phyloP scores from a whole-genome alignment of 2,797 vertebrate species.

The Diglossa cyanea region DNA sequence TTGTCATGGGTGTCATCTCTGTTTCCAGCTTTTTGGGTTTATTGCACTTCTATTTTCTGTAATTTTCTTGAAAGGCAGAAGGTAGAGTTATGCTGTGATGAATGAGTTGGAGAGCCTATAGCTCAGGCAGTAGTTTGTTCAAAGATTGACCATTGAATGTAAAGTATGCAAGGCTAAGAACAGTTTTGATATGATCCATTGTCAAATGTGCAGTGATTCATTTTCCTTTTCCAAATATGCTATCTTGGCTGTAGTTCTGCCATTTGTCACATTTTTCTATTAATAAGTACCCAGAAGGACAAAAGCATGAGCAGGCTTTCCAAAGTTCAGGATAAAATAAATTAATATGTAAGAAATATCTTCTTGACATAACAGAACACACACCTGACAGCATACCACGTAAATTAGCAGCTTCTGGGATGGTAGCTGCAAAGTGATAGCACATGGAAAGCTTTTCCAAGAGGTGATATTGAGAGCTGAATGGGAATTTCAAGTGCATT shows the following conservation, averaged over 20 bases:
- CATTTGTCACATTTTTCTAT: constrained; percentile 70
- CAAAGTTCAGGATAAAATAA: constrained; percentile 27
- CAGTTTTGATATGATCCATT: constrained; percentile 71
- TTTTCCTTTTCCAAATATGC: constrained; percentile 58
- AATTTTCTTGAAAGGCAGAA: constrained; percentile 69
- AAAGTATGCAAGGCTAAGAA: constrained; percentile 69
- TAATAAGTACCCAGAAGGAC: constrained; percentile 64
- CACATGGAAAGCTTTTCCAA: not conserved
- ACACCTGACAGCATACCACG: not conserved
- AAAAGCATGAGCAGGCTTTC: constrained; percentile 41
- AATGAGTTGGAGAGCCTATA: constrained; percentile 64
- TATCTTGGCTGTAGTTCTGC: constrained; percentile 47
- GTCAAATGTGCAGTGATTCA: constrained; percentile 68
- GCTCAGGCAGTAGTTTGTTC: constrained; percentile 72
- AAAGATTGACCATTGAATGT: constrained; percentile 73
- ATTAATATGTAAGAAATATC: constrained; percentile 24
- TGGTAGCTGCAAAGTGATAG: not conserved
- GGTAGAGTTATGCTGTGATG: constrained; percentile 63
- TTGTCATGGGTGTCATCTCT: constrained; percentile 69
- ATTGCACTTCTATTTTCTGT: constrained; percentile 73
- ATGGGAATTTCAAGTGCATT: constrained; percentile 5
- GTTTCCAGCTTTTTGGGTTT: constrained; percentile 76
- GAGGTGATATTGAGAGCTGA: not conserved
- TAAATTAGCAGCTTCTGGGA: constrained; percentile 20
- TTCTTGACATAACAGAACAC: not conserved